Base-by-base conservation (phyloP, 30 jellyfish, hydroid and myxozoan genomes). In the Aurelia sp. region DNA sequence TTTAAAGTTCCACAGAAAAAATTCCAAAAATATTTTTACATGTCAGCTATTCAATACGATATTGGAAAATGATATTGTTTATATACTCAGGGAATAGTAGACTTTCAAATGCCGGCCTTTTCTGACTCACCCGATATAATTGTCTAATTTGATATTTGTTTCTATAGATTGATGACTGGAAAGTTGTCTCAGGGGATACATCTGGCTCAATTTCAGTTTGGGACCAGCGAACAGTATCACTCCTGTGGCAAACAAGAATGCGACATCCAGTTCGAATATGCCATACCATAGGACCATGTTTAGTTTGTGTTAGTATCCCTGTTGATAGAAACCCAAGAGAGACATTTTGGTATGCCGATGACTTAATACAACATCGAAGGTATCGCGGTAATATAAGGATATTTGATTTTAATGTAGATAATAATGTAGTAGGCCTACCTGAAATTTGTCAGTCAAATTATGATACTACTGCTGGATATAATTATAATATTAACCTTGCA, bases 321-420 rank as follows among this genome's bases (percentile, higher is more conserved):
- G 51, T 40, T 7, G 96, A 85, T 50, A 72, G 78, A 33, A 74
- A 63, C 63, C 96, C 98, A 15, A 40, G 72, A 24, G 91, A 84
- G 58, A 66, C 92, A 30, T 51, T 84, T 22, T 84, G 98, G 96
- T 76, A 77, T 70, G 89, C 92, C 13, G 96, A 91, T 73, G 98
- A 91, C 48, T 72, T 91, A 76, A 91, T 85, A 50, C 96, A 91
- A 57, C 92, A 85, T 48, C 61, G 93, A 66, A 68, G 90, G 76
- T 72, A 84, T 66, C 92, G 98, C 17, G 98, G 98, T n/a, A 75
- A 65, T 62, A 80, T 91, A 2, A 82, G 98, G 35, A 87, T 91
- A 0, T 84, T 62, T 70, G 92, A 91, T 74, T 91, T 91, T 76
- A 24, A 78, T 16, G 82, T 16, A 22, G 96, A 77, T 30, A 71